Conservation (phyloP, 2,888 invertebrate genomes). For the Pristionchus mayeri region DNA sequence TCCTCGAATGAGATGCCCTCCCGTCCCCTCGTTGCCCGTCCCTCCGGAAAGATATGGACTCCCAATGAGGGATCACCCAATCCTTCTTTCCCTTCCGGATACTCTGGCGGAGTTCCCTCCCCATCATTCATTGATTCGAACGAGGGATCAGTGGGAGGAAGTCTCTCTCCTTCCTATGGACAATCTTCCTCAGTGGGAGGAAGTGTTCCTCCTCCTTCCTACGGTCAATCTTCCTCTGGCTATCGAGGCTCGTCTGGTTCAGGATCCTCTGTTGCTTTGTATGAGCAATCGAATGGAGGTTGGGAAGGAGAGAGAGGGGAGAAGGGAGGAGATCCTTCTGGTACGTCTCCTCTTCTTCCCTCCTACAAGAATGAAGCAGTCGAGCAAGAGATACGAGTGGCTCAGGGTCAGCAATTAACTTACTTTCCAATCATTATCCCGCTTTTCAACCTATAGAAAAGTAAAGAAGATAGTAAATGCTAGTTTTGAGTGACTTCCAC, state of each 20-base stretch:
- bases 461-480: neutral
- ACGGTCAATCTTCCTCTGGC: too few species aligned
- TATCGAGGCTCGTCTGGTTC: neutral
- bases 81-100: neutral
- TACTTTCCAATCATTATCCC: too few species aligned
- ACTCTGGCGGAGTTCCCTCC: neutral
- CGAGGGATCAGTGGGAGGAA: neutral
- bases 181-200: too few species aligned
- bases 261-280: neutral
- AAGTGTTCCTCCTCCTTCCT: too few species aligned
- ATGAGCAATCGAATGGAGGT: neutral
- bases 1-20: neutral
- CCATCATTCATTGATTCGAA: neutral
- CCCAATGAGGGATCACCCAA: neutral
- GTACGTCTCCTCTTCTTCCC: neutral
- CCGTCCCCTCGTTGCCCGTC: neutral
- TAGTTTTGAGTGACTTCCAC: neutral
- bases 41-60: too few species aligned
- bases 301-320: too few species aligned
- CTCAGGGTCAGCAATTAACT: constrained; percentile 3
- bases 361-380: neutral
- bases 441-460: neutral
- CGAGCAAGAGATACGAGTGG: constrained; percentile 1
- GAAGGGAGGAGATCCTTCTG: neutral
- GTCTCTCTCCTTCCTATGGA: neutral